A percentile compares a stretch with the other conserved stretches of the same genome.
phyloP scores from a whole-genome alignment of 2,888 invertebrate species.

The Augiades crinisus region DNA sequence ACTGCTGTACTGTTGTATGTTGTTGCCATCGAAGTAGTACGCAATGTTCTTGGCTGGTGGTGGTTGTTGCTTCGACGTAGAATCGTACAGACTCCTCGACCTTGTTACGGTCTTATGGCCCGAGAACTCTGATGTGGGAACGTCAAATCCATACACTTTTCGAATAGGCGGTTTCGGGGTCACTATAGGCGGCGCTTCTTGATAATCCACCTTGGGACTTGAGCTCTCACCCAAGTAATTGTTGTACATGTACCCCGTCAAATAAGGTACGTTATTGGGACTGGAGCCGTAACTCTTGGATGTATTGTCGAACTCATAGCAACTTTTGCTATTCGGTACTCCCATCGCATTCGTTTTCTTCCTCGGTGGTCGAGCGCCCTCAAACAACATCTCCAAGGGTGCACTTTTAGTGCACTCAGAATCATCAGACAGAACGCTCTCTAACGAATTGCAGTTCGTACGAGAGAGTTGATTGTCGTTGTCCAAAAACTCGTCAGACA shows the following conservation, averaged over 20 bases:
- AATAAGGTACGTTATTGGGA: constrained; percentile 79
- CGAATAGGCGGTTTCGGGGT: constrained; percentile 49
- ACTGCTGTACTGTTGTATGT: constrained; percentile 60
- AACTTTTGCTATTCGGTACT: constrained; percentile 73
- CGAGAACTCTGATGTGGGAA: constrained; percentile 51
- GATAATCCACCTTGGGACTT: constrained; percentile 48
- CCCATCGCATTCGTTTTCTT: constrained; percentile 46
- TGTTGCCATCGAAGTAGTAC: constrained; percentile 75
- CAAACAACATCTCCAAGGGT: constrained; percentile 87
- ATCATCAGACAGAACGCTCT: constrained; percentile 90
- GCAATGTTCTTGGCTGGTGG: constrained; percentile 73
- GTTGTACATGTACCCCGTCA: constrained; percentile 80
- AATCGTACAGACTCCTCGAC: constrained; percentile 71
- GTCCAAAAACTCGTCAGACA: constrained; percentile 85
- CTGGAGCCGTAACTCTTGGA: constrained; percentile 85
- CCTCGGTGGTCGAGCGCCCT: constrained; percentile 74
- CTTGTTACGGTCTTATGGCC: constrained; percentile 73
- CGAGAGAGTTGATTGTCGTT: constrained; percentile 82
- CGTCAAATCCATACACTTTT: constrained; percentile 67
- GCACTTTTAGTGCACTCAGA: constrained; percentile 90
- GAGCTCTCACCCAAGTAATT: constrained; percentile 56
- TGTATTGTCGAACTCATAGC: constrained; percentile 75
- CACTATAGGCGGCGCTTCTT: constrained; percentile 42
- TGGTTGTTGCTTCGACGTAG: constrained; percentile 54
- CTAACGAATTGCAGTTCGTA: constrained; percentile 88